Evolutionary conservation across 2,888 invertebrate species (phyloP), one percentile per base, ranked within the genome.

Genomic region (Amorpha juglandis): DNA sequence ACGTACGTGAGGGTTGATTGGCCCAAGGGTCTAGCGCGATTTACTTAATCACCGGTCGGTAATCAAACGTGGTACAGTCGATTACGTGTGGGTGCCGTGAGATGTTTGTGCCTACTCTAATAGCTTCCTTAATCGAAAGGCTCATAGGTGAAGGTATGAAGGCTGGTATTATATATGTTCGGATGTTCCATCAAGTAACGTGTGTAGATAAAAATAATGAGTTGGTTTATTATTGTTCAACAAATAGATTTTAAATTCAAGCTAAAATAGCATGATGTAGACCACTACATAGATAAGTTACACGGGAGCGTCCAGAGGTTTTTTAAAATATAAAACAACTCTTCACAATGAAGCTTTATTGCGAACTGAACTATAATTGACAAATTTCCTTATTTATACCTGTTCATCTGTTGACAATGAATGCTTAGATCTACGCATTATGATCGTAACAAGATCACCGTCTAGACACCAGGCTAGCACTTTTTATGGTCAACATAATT

Each of bases 31-130:
- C 78, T 82, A 74, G 73, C 71, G 72, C 78, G 78, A 85, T 84
- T 86, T 81, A 80, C 79, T 84, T 87, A 87, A 87, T 86, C 86
- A 83, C 82, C 79, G 65, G 70, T 74, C 72, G 78, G 80, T 78
- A 81, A 79, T 82, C 79, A 77, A 81, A 81, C 76, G 78, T 75
- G 74, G 70, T 73, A 62, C 63, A 69, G 63, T 70, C 69, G 71
- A 72, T 71, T 74, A 74, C 67, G 70, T 70, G 67, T 55, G 38
- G 48, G 69, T 68, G 35, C 62, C 33, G 58, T 65, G 33, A 55
- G 65, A 19, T 48, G 65, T 65, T 65, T 65, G 58, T 63, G 58
- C 42, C 58, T 58, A 19, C 19, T 58, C 19, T 58, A 58, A 58
- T 58, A 58, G 19, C 12, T 58, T 58, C 58, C 42, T 58, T 58